Conservation (phyloP, 2,888 invertebrate species). For the Hypolimnas misippus region DNA sequence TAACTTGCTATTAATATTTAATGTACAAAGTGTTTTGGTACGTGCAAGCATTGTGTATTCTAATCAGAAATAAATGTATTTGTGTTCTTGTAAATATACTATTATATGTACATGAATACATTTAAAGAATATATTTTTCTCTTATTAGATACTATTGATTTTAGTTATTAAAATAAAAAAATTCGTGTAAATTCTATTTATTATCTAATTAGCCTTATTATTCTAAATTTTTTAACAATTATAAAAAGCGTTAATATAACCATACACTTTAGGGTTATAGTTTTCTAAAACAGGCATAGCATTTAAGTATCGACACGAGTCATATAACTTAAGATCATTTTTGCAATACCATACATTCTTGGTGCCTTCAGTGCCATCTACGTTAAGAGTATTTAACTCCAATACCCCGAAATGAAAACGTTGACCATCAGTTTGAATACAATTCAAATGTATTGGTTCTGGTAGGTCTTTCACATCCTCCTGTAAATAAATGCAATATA, state of each 20-base stretch:
- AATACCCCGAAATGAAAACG: conserved; percentile 92
- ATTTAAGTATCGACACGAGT: conserved; percentile 85
- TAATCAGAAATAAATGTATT: conserved; percentile 76
- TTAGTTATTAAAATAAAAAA: conserved; percentile 36
- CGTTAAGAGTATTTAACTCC: conserved; percentile 92
- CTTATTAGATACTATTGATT: conserved; percentile 41
- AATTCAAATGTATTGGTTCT: conserved; percentile 92
- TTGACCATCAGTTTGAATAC: conserved; percentile 91
- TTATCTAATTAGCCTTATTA: conserved; percentile 34
- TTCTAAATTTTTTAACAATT: conserved; percentile 76
- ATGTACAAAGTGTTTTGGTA: conserved; percentile 81
- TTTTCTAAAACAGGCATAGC: conserved; percentile 88
- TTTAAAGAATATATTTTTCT: conserved; percentile 59
- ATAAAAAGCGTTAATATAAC: conserved; percentile 91
- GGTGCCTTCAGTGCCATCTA: conserved; percentile 81
- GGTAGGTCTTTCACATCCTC: conserved; percentile 86
- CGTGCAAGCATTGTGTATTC: conserved; percentile 78
- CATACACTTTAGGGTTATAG: conserved; percentile 91
- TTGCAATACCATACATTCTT: conserved; percentile 93
- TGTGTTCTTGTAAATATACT: conserved; percentile 83
- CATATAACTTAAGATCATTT: conserved; percentile 86
- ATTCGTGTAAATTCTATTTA: conserved; percentile 36
- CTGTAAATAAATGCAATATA: conserved; percentile 60
- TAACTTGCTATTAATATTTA: conserved; percentile 68
- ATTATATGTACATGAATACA: conserved; percentile 81